Evolutionary conservation across 2,888 invertebrate genomes (phyloP), one percentile per base, ranked within the genome.

Genomic region (Xanthostigma xanthostigma): DNA sequence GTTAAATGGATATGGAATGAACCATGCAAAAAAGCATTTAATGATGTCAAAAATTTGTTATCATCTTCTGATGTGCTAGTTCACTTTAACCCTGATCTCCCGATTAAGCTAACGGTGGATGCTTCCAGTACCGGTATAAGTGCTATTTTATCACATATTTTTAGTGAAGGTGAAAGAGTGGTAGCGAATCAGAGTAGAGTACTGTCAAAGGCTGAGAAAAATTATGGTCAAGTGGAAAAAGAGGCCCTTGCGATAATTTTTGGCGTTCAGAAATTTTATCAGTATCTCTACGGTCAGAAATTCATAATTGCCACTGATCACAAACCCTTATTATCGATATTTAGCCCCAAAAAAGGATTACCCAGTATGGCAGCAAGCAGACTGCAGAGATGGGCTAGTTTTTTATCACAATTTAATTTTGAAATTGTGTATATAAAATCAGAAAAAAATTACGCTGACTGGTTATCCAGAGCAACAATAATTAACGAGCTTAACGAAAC

Each of bases 371-470:
- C 48, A 5, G 46, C 44, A 1, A 53, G 49, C 33, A 39, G 50
- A 36, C 38, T 53, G 8, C 53, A 55, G 41, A 50, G 54, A 9
- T 51, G 50, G n/a, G 52, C 51, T 0, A 17, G 54, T 27, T 41
- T 36, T 1, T 49, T 55, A 11, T 53, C 54, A 2, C 53, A 44
- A 12, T 56, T 54, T 45, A 41, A 51, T 36, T 55, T 51, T 47
- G 49, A 52, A 2, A 50, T 54, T 11, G 9, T n/a, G 2, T 50
- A 52, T 27, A 39, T 54, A 8, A 54, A 49, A 13, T 53, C 51
- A n/a, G 17, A 48, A 8, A 0, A 54, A 55, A 38, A 38, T 51
- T 17, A 17, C 9, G 53, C 52, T 9, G 54, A 55, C 48, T 55
- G 51, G 46, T 55, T 56, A 50, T 55, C 54, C 35, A 47, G 53